phyloP scores from a whole-genome alignment of 2,888 invertebrate genomes.

The Dicyrtomina minuta region DNA sequence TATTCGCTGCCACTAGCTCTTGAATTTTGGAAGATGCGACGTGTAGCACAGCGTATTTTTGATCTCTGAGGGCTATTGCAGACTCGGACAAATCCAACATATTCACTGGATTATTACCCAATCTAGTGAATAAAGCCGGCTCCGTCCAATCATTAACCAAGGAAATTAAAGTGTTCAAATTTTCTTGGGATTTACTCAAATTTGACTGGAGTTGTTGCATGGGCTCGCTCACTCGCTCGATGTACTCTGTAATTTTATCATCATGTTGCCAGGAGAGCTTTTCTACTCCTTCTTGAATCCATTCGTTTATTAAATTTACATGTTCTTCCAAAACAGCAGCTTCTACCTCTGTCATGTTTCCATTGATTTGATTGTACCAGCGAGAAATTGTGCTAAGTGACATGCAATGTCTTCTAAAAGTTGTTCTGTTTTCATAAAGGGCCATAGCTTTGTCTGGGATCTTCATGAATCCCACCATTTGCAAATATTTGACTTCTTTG shows the following conservation, averaged over 20 bases:
- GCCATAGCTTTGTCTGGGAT: slow-evolving; percentile 73
- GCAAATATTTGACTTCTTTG: slow-evolving; percentile 79
- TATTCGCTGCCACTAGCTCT: slow-evolving; percentile 74
- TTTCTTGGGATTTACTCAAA: slow-evolving; percentile 80
- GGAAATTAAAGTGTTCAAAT: slow-evolving; percentile 74
- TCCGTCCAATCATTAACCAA: slow-evolving; percentile 81
- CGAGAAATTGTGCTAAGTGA: slow-evolving; percentile 62
- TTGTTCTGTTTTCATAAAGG: slow-evolving; percentile 76
- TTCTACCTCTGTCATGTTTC: background rate
- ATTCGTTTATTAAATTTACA: background rate
- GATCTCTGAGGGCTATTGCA: slow-evolving; percentile 51
- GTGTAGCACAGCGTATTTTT: slow-evolving; percentile 69
- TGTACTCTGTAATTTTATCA: slow-evolving; percentile 71
- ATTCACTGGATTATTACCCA: slow-evolving; percentile 80
- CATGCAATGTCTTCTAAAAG: slow-evolving; percentile 75
- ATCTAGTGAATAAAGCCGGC: slow-evolving; percentile 83
- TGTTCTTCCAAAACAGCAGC: background rate
- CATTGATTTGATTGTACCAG: slow-evolving; percentile 72
- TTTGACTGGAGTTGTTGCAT: slow-evolving; percentile 78
- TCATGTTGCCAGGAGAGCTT: background rate
- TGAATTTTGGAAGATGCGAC: slow-evolving; percentile 76
- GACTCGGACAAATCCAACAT: slow-evolving; percentile 80
- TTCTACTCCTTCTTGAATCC: background rate
- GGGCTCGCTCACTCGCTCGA: slow-evolving; percentile 72
- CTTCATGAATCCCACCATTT: slow-evolving; percentile 9